Conservation (phyloP, 2,797 vertebrate genomes). For the Prionace glauca region DNA sequence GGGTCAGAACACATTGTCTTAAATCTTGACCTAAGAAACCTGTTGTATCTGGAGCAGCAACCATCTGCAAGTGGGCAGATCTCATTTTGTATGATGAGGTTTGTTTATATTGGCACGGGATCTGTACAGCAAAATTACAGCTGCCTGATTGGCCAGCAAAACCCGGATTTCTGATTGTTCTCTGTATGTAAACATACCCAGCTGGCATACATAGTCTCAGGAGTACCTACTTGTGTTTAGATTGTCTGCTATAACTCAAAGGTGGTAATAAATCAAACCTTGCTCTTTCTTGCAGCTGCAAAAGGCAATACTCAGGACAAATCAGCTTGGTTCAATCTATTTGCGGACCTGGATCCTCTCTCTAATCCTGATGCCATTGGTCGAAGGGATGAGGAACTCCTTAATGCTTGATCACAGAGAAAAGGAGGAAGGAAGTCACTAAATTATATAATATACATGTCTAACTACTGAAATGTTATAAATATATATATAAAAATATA, state of each 20-base stretch:
- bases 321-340: slow-evolving; percentile 70
- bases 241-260: not conserved
- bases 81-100: not conserved
- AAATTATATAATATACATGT: not conserved
- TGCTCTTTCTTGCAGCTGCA: slow-evolving; percentile 45
- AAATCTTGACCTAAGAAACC: not conserved
- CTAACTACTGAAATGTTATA: slow-evolving; percentile 39
- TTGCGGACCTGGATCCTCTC: slow-evolving; percentile 71
- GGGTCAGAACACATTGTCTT: not conserved
- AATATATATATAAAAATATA: slow-evolving; percentile 36
- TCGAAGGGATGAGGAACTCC: slow-evolving; percentile 66
- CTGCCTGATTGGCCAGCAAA: not conserved
- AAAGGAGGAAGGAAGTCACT: not conserved
- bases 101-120: not conserved
- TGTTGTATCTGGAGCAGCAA: not conserved
- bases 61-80: not conserved
- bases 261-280: not conserved
- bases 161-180: not conserved
- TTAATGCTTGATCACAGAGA: slow-evolving; percentile 58
- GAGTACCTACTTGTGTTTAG: not conserved
- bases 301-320: slow-evolving; percentile 58
- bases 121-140: not conserved
- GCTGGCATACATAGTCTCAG: not conserved
- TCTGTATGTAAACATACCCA: not conserved
- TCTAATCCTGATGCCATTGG: slow-evolving; percentile 70